Conservation (phyloP, 2,113 vertebrate genomes). For the Calyptomena viridis region DNA sequence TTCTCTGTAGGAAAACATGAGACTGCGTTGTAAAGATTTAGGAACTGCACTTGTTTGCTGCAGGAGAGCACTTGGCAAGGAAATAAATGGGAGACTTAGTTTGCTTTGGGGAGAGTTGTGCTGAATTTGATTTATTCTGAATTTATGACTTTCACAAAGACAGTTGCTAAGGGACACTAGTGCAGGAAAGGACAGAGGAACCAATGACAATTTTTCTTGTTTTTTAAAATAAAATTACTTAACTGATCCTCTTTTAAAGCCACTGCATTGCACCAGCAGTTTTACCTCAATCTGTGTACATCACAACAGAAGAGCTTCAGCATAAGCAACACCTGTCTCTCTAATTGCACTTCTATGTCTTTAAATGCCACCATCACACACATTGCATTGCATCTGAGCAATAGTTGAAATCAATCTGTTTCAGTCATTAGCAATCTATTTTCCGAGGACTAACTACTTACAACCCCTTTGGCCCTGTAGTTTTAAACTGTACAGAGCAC, state of each 20-base stretch:
- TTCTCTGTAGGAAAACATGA: neutral
- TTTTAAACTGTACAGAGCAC: conserved; percentile 2
- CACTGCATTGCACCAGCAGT: neutral
- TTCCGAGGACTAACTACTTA: neutral
- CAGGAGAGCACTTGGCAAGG: neutral
- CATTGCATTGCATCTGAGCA: neutral
- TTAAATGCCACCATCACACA: neutral
- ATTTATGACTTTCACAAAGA: conserved; percentile 5
- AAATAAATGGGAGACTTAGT: conserved; percentile 8
- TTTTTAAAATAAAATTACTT: neutral
- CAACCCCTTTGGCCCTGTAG: neutral
- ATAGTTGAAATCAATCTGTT: neutral
- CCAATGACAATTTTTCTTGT: neutral
- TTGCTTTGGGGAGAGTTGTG: neutral
- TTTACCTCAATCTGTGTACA: neutral
- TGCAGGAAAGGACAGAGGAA: neutral
- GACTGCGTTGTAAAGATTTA: neutral
- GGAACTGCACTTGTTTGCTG: conserved; percentile 16
- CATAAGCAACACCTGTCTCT: neutral
- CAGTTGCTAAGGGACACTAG: neutral
- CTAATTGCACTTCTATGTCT: neutral
- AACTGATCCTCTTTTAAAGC: neutral
- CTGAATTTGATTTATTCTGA: conserved; percentile 19
- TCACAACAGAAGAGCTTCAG: neutral
- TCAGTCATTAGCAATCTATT: neutral